phyloP scores from a whole-genome alignment of 2,797 vertebrate species.

The Dryobates pubescens region DNA sequence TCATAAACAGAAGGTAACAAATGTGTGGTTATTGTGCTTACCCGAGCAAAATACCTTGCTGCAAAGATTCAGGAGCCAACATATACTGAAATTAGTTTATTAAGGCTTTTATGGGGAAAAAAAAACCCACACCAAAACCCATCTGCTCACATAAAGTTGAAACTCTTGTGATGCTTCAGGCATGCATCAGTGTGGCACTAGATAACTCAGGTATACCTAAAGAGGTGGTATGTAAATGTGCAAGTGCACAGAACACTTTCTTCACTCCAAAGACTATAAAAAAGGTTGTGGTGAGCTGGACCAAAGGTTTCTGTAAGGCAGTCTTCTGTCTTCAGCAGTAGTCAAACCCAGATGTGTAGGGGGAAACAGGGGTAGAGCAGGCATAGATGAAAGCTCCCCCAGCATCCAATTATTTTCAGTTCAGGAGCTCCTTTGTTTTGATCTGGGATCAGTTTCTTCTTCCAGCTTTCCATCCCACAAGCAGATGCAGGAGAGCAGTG shows the following conservation, averaged over 20 bases:
- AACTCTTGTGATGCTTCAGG: not conserved
- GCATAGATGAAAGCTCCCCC: not conserved
- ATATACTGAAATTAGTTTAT: not conserved
- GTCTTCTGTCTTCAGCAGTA: not conserved
- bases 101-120: not conserved
- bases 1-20: not conserved
- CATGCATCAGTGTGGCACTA: not conserved
- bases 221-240: not conserved
- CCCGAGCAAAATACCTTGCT: not conserved
- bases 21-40: not conserved
- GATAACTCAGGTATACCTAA: not conserved
- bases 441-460: not conserved
- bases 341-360: not conserved
- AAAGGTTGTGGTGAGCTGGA: not conserved
- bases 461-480: not conserved
- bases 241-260: not conserved
- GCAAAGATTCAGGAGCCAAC: not conserved
- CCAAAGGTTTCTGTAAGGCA: not conserved
- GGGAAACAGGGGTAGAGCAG: not conserved
- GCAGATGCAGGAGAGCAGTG: accelerated
- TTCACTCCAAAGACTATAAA: not conserved
- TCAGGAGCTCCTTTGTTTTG: not conserved
- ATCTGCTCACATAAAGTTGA: not conserved
- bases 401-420: not conserved
- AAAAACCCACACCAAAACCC: not conserved